A percentile compares a stretch with the other conserved stretches of the same genome.
Conservation (phyloP, 2,113 vertebrate species). For the Grammomys dolichurus region DNA sequence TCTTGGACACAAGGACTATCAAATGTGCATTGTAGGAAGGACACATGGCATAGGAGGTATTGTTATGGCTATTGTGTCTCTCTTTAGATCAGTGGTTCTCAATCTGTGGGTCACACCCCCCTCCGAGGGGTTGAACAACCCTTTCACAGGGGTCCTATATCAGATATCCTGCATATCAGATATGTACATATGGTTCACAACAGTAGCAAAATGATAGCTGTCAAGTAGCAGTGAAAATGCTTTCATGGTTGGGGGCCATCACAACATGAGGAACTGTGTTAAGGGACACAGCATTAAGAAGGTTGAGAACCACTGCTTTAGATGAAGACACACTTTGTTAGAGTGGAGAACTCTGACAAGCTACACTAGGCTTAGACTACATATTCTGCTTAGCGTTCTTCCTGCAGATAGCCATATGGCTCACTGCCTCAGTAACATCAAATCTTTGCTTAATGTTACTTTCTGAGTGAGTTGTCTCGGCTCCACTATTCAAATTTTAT, state of each 20-base stretch:
- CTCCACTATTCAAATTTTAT: constrained; percentile 11
- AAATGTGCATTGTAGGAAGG: background rate
- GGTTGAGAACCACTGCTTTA: background rate
- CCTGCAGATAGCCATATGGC: background rate
- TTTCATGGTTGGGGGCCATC: background rate
- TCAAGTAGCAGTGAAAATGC: background rate
- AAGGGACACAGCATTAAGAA: background rate
- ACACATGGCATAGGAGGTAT: background rate
- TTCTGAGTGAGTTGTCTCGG: background rate
- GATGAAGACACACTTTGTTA: background rate
- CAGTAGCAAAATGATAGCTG: background rate
- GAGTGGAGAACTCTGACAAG: background rate
- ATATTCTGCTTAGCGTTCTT: background rate
- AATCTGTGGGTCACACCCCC: background rate
- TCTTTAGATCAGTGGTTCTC: background rate
- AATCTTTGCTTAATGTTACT: background rate
- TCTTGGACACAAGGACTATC: background rate
- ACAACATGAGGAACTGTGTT: background rate
- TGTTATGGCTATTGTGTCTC: background rate
- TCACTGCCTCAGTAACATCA: background rate
- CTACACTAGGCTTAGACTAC: background rate
- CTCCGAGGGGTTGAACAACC: no score
- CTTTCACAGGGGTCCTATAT: background rate
- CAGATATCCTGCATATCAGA: background rate
- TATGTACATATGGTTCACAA: no score